Evolutionary conservation across 2,888 invertebrate genomes (phyloP).

Genomic region (Caenorhabditis sp.): DNA sequence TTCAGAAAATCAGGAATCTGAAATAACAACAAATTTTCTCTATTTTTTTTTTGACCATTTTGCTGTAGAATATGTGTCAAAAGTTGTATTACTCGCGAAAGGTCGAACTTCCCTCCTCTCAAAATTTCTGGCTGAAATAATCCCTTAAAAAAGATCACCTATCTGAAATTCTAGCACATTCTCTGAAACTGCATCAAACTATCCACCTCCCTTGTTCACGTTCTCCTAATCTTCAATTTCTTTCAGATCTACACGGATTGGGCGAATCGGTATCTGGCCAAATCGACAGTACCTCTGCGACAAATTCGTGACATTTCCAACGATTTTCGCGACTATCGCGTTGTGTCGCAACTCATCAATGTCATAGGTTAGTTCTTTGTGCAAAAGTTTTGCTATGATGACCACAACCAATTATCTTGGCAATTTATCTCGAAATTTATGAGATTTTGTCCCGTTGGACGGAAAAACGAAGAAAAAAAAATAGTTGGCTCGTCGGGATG

Average conservation of each 20-base stretch:
- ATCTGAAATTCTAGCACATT: background rate
- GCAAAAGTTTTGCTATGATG: background rate
- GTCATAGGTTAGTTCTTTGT: conserved; percentile 57
- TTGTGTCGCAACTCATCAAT: conserved; percentile 57
- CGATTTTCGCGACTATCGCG: conserved; percentile 61
- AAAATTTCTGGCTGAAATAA: no score
- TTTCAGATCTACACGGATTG: conserved; percentile 69
- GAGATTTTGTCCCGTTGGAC: background rate
- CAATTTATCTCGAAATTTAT: background rate
- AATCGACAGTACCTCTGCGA: conserved; percentile 21
- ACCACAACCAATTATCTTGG: conserved; percentile 11
- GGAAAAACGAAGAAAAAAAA: background rate
- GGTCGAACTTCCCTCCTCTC: no score
- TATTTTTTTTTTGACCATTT: no score
- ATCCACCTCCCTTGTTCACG: conserved; percentile 23
- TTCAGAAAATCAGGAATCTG: no score
- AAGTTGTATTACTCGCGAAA: no score
- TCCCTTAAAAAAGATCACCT: no score
- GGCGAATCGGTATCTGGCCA: conserved; percentile 62
- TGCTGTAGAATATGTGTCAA: no score
- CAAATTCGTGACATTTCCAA: conserved; percentile 61
- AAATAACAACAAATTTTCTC: no score
- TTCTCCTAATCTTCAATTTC: no score
- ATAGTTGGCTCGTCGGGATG: no score
- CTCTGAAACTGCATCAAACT: background rate